Evolutionary conservation across 1,140 invertebrate species (phyloP), one percentile per base, ranked within the genome.

Genomic region (Globodera rostochiensis): DNA sequence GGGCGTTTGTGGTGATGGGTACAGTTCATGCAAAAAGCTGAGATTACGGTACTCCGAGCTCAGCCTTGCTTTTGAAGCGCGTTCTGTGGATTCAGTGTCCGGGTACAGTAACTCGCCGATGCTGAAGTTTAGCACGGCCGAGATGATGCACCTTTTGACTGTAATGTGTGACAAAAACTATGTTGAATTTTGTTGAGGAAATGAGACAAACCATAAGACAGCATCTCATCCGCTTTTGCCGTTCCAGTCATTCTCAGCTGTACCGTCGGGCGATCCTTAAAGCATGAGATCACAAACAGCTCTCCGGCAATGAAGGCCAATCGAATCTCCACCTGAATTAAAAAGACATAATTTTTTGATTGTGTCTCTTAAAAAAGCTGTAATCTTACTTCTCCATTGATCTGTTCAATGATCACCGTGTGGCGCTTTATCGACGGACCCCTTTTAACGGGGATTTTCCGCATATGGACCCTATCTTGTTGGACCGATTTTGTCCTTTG

Each of bases 281-380:
- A 78, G 49, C 76, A 78, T 21, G 76, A 66, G n/a, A 78, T 78
- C 49, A 78, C 70, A 47, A 78, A 78, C 70, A 78, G 49, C 47
- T 78, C 76, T 5, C 64, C 64, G 11, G 76, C 76, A 69, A 78
- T 78, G 21, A 53, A 64, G 25, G 64, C 76, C 70, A 78, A 67
- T 49, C 76, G 76, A 78, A 47, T 70, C 47, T 78, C 76, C 49
- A 50, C 64, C 76, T 78, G 9, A 69, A 78, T 13, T 19, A 36
- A 60, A 77, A 77, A 15, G 13, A n/a, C 25, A 36, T 8, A 46
- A 21, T 66, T 77, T 36, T 57, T 57, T 57, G 25, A 6, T 53
- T 53, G 7, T 9, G 3, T 53, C 6, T 60, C 36, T 9, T 67
- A 21, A 0, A 21, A 64, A 45, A 19, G 49, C 19, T 53, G 50